phyloP scores from a whole-genome alignment of 2,797 vertebrate species.

The Apogon talboti region DNA sequence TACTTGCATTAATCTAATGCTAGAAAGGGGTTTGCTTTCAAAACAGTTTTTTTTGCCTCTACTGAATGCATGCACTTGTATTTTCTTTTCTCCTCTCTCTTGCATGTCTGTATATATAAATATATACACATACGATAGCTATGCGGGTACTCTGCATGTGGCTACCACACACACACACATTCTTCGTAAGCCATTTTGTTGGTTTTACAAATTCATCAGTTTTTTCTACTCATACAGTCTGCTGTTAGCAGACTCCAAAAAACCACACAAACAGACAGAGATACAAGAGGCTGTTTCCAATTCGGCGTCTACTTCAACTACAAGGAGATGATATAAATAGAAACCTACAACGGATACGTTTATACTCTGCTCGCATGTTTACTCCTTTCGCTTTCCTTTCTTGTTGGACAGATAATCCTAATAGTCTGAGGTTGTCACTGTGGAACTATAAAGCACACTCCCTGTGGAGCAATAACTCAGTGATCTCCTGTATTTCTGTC shows the following conservation, averaged over 20 bases:
- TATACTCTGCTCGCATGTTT: background rate
- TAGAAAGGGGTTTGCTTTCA: slow-evolving; percentile 39
- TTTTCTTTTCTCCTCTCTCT: slow-evolving; percentile 38
- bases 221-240: slow-evolving; percentile 7
- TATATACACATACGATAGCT: slow-evolving; percentile 20
- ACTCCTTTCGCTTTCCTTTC: slow-evolving; percentile 15
- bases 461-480: slow-evolving; percentile 60
- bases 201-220: slow-evolving; percentile 15
- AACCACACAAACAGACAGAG: slow-evolving; percentile 51
- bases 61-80: slow-evolving; percentile 63
- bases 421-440: slow-evolving; percentile 57
- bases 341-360: background rate
- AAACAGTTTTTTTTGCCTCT: too few relatives aligned
- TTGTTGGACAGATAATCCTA: slow-evolving; percentile 9
- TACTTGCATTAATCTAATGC: slow-evolving; percentile 54
- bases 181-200: slow-evolving; percentile 8
- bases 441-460: slow-evolving; percentile 73
- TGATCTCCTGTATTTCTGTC: slow-evolving; percentile 67
- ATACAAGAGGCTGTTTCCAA: slow-evolving; percentile 32
- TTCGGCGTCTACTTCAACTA: slow-evolving; percentile 5
- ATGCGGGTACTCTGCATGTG: slow-evolving; percentile 29
- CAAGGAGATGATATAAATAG: background rate
- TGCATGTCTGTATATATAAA: slow-evolving; percentile 59
- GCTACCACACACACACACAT: slow-evolving; percentile 26
- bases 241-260: slow-evolving; percentile 8